Base-by-base conservation (phyloP, 2,888 invertebrate species). In the Synergus laeviventris region DNA sequence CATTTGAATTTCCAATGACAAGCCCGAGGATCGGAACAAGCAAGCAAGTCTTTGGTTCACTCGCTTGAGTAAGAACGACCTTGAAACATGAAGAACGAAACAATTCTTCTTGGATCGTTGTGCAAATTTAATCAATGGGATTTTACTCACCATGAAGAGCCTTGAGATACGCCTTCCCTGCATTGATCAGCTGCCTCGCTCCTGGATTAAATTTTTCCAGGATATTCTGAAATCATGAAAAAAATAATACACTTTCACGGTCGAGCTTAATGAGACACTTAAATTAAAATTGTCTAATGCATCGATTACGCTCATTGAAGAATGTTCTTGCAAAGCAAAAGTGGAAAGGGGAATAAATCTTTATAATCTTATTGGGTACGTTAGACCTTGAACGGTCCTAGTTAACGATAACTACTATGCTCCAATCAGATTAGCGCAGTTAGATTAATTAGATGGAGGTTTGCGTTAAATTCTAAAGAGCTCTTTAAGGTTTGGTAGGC, bases 151-250 rank as follows among this genome's bases (percentile, higher is more conserved):
- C 97, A 92, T 97, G 97, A 89, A 98, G 94, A 86, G 98, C 97
- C 92, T 98, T 98, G 87, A 98, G 93, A 91, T 98, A 98, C 79
- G 97, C 96, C 92, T 98, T 97, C 79, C 98, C 98, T 85, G 97
- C 96, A 86, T 96, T 96, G 92, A 98, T 97, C 94, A 98, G 94
- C 92, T 98, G 97, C 88, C 97, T 94, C 62, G 98, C 97, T 83
- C 97, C 97, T 77, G 97, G 98, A 93, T 97, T 98, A 93, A 98
- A 98, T 93, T 97, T 97, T 91, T 98, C 98, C 93, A 98, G 93
- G 92, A 98, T 97, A 91, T 98, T 98, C 98, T 97, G 94, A 84
- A 96, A 96, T 91, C 92, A 92, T 88, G 91, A 83, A 87, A 62
- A 39, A 61, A 56, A 11, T 3, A 70, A 21, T 70, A 31, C 16